Evolutionary conservation across 2,797 vertebrate genomes (phyloP), one percentile per base, ranked within the genome.

Genomic region (Eulemur coronatus): DNA sequence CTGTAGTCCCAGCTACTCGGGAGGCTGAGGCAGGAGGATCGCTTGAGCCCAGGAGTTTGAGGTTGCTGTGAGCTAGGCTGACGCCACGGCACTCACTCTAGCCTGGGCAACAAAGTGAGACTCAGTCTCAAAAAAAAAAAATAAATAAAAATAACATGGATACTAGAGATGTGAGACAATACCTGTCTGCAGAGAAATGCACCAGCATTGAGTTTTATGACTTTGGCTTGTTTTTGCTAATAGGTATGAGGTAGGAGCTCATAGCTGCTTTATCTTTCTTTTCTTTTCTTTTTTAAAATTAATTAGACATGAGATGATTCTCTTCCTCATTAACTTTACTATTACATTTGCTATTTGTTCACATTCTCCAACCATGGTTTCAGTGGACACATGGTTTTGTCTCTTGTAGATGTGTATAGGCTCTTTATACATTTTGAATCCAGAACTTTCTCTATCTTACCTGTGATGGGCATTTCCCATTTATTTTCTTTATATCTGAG

Each of bases 201-300:
- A 2, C 18, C 15, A 38, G 72, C 78, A 10, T 1, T 13, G 35
- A 11, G n/a, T 65, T 61, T 61, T 30, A 17, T 78, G 48, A 22
- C 46, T 95, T 88, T 26, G 30, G 12, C 30, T 81, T 78, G 4
- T 28, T 90, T 93, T 95, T 41, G 17, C 82, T 70, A 46, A 35
- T 75, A 79, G 9, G 43, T 35, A 12, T 20, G 11, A 91, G 79
- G 3, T 24, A 20, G 24, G 43, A n/a, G 38, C 59, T 82, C 55
- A 11, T 1, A 10, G 28, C 50, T 69, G 18, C 57, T n/a, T 69
- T 35, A 14, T 26, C 4, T 24, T 61, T 46, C 35, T 72, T 80
- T 52, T 57, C 30, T 55, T 35, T 48, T 50, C 26, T 55, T 35
- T 48, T 65, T 78, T 46, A 43, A 52, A 72, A n/a, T 92, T 57